Percentiles rank a stretch among this genome's conserved stretches.
phyloP scores from a whole-genome alignment of 2,113 vertebrate genomes.

The Podiceps cristatus region DNA sequence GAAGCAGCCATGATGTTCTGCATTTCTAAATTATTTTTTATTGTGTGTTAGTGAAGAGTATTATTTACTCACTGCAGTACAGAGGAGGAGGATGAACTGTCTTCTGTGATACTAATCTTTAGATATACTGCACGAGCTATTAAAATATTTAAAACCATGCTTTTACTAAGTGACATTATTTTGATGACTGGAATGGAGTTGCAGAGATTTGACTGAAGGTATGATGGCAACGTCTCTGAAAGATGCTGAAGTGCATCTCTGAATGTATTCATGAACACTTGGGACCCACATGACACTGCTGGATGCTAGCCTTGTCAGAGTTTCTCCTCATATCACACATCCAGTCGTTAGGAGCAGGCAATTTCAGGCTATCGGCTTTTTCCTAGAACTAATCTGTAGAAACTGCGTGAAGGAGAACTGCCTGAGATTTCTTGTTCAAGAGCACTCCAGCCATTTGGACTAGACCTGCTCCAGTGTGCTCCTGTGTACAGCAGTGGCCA shows the following conservation, averaged over 20 bases:
- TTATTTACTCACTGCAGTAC: neutral
- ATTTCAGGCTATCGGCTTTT: neutral
- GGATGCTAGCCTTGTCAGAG: neutral
- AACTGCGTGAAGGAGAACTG: neutral
- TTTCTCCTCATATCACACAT: neutral
- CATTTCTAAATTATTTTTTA: neutral
- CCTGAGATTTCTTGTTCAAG: neutral
- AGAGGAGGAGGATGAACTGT: neutral
- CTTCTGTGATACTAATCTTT: neutral
- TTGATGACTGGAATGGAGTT: slow-evolving; percentile 17
- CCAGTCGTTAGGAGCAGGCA: neutral
- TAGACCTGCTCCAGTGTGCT: accelerated
- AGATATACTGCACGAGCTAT: neutral
- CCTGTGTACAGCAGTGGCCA: neutral
- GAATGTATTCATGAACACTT: neutral
- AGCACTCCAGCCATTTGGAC: neutral
- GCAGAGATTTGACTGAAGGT: neutral
- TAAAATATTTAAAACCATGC: slow-evolving; percentile 1
- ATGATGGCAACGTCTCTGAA: neutral
- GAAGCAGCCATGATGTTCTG: neutral
- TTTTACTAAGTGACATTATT: slow-evolving; percentile 40
- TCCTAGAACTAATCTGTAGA: neutral
- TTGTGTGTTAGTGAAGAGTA: neutral
- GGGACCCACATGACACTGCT: neutral
- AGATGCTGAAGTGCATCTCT: neutral